A percentile compares a stretch with the other conserved stretches of the same genome.
These are phyloP conservation scores for Actinernus sp. DNA, from an alignment of 92 coral and sea anemone species.

Conservation along the genomic window DNA sequence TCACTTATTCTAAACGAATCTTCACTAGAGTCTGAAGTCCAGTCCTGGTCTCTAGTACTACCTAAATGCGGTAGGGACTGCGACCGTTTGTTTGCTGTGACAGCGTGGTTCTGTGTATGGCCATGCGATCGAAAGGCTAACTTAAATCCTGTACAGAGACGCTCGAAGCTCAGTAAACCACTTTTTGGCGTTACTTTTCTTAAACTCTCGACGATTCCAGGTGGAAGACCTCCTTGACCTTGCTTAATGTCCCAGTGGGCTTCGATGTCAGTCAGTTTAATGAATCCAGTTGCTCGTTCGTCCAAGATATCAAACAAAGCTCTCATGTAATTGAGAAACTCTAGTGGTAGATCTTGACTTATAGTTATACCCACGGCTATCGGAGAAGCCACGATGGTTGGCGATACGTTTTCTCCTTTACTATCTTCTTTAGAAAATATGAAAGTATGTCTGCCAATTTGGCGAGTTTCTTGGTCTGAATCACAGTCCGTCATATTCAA, in stretches of 20 bases:
- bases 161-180: constrained; percentile 88
- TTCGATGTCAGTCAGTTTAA: constrained; percentile 86
- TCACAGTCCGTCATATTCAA: neutral
- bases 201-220: constrained; percentile 79
- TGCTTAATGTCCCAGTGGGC: constrained; percentile 76
- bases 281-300: constrained; percentile 75
- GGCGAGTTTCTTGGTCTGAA: neutral
- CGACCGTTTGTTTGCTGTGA: constrained; percentile 25
- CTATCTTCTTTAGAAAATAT: neutral
- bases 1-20: constrained; percentile 62
- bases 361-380: constrained; percentile 49
- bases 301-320: constrained; percentile 91
- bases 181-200: constrained; percentile 76
- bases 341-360: constrained; percentile 79
- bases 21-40: constrained; percentile 78
- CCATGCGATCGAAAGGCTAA: constrained; percentile 66
- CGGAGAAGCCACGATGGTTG: constrained; percentile 17
- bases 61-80: constrained; percentile 69
- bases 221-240: constrained; percentile 59
- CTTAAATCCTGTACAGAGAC: constrained; percentile 84
- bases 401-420: neutral
- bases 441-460: neutral
- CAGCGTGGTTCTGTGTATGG: constrained; percentile 7
- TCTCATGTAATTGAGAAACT: constrained; percentile 87
- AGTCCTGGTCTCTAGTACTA: constrained; percentile 38